A percentile compares a stretch with the other conserved stretches of the same genome.
Conservation (phyloP, 2,797 vertebrate species). For the Sebastes minor region DNA sequence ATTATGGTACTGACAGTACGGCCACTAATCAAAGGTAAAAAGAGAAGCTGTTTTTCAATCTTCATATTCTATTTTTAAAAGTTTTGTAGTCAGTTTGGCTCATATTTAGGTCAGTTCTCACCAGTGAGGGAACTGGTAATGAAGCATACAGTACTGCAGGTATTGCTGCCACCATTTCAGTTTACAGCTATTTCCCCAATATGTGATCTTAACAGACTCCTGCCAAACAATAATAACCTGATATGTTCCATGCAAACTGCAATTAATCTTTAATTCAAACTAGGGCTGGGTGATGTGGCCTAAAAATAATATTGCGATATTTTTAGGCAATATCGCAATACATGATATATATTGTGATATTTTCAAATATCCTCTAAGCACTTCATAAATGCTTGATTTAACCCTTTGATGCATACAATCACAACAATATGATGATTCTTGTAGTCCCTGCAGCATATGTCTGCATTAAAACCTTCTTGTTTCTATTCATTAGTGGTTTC, state of each 20-base stretch:
- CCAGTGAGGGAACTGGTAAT: neutral
- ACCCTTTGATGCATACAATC: no score
- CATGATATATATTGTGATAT: no score
- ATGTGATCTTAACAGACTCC: neutral
- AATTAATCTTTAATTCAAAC: neutral
- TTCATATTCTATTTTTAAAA: neutral
- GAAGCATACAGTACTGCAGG: neutral
- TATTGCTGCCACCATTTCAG: neutral
- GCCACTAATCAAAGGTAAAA: neutral
- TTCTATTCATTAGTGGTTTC: no score
- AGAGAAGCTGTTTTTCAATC: neutral
- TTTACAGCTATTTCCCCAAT: neutral
- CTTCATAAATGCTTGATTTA: no score
- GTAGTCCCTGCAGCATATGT: no score
- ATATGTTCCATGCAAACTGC: neutral
- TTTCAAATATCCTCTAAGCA: no score
- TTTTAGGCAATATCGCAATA: no score
- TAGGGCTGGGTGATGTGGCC: no score
- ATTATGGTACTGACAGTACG: neutral
- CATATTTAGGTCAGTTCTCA: neutral
- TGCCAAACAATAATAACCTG: neutral
- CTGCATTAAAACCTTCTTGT: no score
- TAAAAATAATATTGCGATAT: no score
- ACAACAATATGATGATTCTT: no score
- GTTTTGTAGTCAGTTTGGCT: neutral